Evolutionary conservation across 2,113 vertebrate species (phyloP).

Genomic region (Onychorhynchus coronatus): DNA sequence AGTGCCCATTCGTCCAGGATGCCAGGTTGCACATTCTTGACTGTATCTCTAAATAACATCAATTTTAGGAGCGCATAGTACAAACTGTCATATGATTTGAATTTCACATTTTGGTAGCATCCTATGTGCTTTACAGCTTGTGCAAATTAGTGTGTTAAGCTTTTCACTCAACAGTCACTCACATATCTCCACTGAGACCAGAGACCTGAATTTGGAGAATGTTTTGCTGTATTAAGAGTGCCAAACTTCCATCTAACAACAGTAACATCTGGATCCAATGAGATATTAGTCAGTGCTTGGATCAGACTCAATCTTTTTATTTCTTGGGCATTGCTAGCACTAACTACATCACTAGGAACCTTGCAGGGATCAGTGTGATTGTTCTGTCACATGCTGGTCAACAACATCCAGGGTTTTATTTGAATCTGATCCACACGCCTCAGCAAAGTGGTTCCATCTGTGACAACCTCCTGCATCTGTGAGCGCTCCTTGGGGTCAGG

Average conservation of each 20-base stretch:
- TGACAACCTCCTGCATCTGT: conserved; percentile 1
- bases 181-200: not conserved
- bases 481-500: accelerated
- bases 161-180: not conserved
- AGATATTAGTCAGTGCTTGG: conserved; percentile 37
- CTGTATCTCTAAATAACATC: not conserved
- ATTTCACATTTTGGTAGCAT: not conserved
- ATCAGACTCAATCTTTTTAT: conserved; percentile 25
- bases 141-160: accelerated
- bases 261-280: conserved; percentile 61
- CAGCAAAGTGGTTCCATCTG: conserved; percentile 55
- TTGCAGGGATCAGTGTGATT: conserved; percentile 56
- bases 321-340: conserved; percentile 27
- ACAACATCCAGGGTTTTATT: conserved; percentile 46
- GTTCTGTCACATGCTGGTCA: conserved; percentile 48
- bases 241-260: conserved; percentile 14
- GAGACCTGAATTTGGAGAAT: not conserved
- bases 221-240: not conserved
- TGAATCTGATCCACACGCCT: conserved; percentile 51
- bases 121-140: not conserved
- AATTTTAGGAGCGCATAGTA: not conserved
- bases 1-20: not conserved
- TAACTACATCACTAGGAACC: conserved; percentile 46
- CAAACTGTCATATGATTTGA: not conserved
- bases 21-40: not conserved